Percentiles rank a stretch among this genome's conserved stretches.
phyloP scores from a whole-genome alignment of 2,888 invertebrate species.

The Eumacrocentrus americanus region DNA sequence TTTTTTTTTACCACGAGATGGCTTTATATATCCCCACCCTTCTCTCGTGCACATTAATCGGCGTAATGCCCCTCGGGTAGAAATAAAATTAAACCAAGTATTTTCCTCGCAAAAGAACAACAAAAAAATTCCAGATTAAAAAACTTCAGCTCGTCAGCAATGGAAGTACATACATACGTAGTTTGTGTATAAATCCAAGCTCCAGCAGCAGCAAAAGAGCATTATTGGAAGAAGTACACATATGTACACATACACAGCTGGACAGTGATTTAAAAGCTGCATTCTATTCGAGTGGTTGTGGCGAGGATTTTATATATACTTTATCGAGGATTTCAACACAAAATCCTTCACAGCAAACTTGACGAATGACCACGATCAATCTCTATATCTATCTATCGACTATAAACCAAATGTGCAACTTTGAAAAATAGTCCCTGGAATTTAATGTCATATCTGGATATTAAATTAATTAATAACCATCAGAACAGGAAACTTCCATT shows the following conservation, averaged over 20 bases:
- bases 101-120: no score
- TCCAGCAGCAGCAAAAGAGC: background rate
- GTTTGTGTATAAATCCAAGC: background rate
- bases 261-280: slow-evolving; percentile 18
- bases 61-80: no score
- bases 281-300: slow-evolving; percentile 20
- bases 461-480: no score
- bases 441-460: no score
- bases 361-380: background rate
- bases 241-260: background rate
- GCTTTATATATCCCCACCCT: no score
- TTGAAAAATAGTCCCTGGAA: no score
- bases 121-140: no score
- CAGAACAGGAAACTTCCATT: no score
- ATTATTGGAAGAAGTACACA: slow-evolving; percentile 2
- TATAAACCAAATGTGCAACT: no score
- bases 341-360: background rate
- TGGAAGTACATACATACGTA: background rate
- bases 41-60: no score
- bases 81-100: no score
- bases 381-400: background rate
- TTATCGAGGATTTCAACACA: slow-evolving; percentile 13
- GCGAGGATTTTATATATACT: slow-evolving; percentile 2
- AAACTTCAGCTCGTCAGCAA: background rate
- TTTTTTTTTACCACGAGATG: no score